Evolutionary conservation across 2,797 vertebrate species (phyloP).

Genomic region (Urosaurus nigricauda): DNA sequence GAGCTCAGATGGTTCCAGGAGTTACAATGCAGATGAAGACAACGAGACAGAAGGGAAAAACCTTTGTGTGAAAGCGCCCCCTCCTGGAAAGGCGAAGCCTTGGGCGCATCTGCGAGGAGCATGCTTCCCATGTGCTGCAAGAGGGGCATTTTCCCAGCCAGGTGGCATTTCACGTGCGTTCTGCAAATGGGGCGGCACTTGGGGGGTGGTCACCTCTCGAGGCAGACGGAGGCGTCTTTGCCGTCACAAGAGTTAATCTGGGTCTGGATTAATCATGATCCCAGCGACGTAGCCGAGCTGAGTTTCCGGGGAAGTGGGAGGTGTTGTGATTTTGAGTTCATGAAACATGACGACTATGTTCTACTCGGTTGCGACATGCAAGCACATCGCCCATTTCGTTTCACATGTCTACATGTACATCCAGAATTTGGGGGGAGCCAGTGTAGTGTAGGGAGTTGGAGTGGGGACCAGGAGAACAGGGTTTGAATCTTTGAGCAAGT

Average conservation of each 20-base stretch:
- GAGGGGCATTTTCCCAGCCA: too few species aligned
- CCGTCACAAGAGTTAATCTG: background rate
- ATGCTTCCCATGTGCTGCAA: too few species aligned
- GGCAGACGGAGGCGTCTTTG: background rate
- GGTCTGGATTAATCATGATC: slow-evolving; percentile 1
- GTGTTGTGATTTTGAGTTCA: background rate
- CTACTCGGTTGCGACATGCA: background rate
- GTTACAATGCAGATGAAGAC: background rate
- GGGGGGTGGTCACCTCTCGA: background rate
- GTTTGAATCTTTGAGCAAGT: too few species aligned
- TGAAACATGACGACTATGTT: background rate
- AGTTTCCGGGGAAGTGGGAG: background rate
- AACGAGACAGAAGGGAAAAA: accelerated
- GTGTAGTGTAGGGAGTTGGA: too few species aligned
- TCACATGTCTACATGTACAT: background rate
- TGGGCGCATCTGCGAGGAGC: background rate
- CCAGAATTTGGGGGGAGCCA: background rate
- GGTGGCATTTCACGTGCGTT: background rate
- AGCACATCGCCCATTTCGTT: background rate
- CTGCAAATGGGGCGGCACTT: background rate
- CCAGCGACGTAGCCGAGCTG: background rate
- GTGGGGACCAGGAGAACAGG: too few species aligned
- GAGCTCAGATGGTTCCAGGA: background rate
- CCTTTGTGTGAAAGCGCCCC: background rate
- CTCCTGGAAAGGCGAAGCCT: background rate